Base-by-base conservation (phyloP, 1,140 invertebrate species). In the Orchesella cincta region DNA sequence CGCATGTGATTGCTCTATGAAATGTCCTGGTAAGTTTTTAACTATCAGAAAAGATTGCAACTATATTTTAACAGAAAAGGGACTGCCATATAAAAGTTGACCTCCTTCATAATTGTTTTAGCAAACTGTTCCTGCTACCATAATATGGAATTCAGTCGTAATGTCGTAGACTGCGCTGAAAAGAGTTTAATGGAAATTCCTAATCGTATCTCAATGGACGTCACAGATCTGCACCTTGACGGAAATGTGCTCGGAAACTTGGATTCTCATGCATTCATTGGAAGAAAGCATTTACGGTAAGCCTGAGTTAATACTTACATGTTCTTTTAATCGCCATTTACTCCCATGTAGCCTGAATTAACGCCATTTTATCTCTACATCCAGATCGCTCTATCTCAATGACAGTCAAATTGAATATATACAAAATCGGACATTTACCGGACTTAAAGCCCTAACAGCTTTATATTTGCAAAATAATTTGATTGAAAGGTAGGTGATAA, bases 121-220 rank as follows among this genome's bases (percentile, higher is more conserved):
- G 90, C 89, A 67, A 93, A 95, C 83, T 97, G 95, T 85, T 93
- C 92, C 35, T 97, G 95, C 86, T 96, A 94, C 86, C 93, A 96
- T 83, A 94, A 96, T 85, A 92, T 94, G 26, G 93, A 92, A 20
- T 96, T 94, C 93, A 92, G 92, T 35, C 93, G 93, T 14, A 97
- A 97, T 85, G 92, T 96, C 35, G 94, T 97, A 1, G 94, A 96
- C 85, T 97, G 95, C 83, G 92, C 93, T 12, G 88, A 87, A 62
- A 89, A 91, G 34, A 91, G 90, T 71, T 93, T 95, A 85, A 87
- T 89, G 0, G 89, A 89, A 78, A 87, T 95, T 81, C 94, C 94
- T 2, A 90, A 92, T 39, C 89, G 92, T 86, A 94, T 96, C 83
- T 94, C 95, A 1, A 96, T 97, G 94, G 94, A 97, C 83, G 92